Conservation (phyloP, 2,888 invertebrate species). For the Oscheius sp. region DNA sequence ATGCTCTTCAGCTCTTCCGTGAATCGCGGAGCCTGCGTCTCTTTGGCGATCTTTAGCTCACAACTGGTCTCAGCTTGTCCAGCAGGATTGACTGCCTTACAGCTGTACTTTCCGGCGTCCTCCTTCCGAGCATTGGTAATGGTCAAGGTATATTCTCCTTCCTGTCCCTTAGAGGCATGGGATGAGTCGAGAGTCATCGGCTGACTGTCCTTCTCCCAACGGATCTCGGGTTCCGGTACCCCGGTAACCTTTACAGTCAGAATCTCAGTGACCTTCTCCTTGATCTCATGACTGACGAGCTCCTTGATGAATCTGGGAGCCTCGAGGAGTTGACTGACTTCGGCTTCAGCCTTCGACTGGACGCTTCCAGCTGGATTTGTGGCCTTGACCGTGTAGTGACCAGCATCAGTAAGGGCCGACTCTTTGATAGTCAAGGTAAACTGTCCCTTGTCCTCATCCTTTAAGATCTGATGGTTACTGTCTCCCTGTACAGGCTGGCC, state of each 20-base stretch:
- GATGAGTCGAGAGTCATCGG: constrained; percentile 61
- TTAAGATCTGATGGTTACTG: constrained; percentile 76
- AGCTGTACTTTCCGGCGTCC: constrained; percentile 58
- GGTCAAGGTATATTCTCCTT: constrained; percentile 78
- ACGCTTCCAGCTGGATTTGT: constrained; percentile 57
- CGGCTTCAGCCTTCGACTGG: constrained; percentile 49
- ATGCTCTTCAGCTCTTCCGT: constrained; percentile 43
- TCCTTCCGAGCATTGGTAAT: constrained; percentile 48
- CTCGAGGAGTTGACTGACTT: constrained; percentile 44
- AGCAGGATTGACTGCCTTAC: constrained; percentile 53
- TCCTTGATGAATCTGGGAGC: constrained; percentile 57
- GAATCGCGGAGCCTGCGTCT: constrained; percentile 44
- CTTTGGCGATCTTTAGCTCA: constrained; percentile 46
- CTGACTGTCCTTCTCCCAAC: constrained; percentile 87
- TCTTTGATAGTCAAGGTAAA: constrained; percentile 55
- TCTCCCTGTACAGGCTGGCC: constrained; percentile 61
- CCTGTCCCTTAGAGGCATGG: constrained; percentile 46
- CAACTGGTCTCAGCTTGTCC: constrained; percentile 54
- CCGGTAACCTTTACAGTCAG: constrained; percentile 61
- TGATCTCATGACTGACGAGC: constrained; percentile 50
- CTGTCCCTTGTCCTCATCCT: constrained; percentile 78
- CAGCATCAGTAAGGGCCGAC: constrained; percentile 50
- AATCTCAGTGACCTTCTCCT: constrained; percentile 54
- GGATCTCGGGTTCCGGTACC: constrained; percentile 81
- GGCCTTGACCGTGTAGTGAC: constrained; percentile 57